phyloP scores from a whole-genome alignment of 2,888 invertebrate genomes.

The Hirtodrosophila histrioides region DNA sequence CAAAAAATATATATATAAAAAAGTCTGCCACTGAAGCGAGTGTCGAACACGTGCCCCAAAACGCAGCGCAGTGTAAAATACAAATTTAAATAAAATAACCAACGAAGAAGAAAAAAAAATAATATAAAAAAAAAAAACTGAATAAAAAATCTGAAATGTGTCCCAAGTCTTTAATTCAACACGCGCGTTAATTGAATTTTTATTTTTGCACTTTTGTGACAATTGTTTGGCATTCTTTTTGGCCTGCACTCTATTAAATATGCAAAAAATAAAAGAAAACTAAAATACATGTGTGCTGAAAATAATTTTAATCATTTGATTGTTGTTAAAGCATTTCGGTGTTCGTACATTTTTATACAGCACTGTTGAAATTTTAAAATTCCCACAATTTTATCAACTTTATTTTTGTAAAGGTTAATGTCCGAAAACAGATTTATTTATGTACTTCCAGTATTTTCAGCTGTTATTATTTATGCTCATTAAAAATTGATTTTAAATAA shows the following conservation, averaged over 20 bases:
- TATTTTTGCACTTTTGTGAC: slow-evolving; percentile 48
- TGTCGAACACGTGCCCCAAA: slow-evolving; percentile 31
- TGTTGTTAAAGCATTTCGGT: background rate
- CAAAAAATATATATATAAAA: slow-evolving; percentile 14
- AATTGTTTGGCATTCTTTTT: slow-evolving; percentile 41
- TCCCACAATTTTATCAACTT: slow-evolving; percentile 3
- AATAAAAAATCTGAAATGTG: slow-evolving; percentile 48
- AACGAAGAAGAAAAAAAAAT: slow-evolving; percentile 5
- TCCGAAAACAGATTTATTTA: too few species aligned
- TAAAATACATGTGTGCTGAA: slow-evolving; percentile 6
- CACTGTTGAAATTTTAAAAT: background rate
- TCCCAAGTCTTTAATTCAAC: slow-evolving; percentile 57
- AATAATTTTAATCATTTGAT: slow-evolving; percentile 19
- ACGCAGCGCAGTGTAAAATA: slow-evolving; percentile 27
- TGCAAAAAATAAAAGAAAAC: slow-evolving; percentile 7
- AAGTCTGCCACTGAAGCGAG: slow-evolving; percentile 35
- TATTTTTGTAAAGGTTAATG: too few species aligned
- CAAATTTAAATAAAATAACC: slow-evolving; percentile 25
- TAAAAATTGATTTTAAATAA: too few species aligned
- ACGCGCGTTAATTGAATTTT: slow-evolving; percentile 57
- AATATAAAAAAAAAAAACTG: slow-evolving; percentile 3
- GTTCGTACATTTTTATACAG: slow-evolving; percentile 10
- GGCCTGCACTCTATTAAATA: background rate
- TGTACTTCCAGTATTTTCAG: too few species aligned
- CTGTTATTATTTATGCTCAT: too few species aligned